phyloP scores from a whole-genome alignment of 1,140 invertebrate species.

The Sminthurinus signatus region DNA sequence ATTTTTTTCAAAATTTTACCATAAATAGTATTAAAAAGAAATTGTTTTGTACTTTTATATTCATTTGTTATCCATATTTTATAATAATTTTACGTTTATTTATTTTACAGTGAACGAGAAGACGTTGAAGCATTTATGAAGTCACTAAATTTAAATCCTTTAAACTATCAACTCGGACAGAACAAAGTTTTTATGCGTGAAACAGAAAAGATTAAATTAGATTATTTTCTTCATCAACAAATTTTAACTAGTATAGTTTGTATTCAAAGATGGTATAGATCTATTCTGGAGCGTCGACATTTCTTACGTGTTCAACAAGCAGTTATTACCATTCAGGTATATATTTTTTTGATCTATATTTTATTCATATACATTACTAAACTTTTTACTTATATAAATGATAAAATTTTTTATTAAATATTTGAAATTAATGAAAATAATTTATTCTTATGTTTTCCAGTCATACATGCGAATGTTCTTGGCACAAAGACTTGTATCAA shows the following conservation, averaged over 20 bases:
- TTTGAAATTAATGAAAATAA: not conserved
- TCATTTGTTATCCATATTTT: not conserved
- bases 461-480: slow-evolving; percentile 61
- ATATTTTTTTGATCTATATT: too few species aligned
- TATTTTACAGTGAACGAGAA: slow-evolving; percentile 56
- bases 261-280: slow-evolving; percentile 87
- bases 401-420: too few species aligned
- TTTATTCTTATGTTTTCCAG: slow-evolving; percentile 42
- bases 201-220: slow-evolving; percentile 86
- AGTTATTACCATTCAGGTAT: slow-evolving; percentile 66
- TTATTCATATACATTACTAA: too few species aligned
- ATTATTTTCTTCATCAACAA: slow-evolving; percentile 84
- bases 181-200: slow-evolving; percentile 91
- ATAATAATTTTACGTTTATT: slow-evolving; percentile 19
- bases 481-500: slow-evolving; percentile 45
- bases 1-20: not conserved
- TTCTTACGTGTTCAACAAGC: slow-evolving; percentile 68
- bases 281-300: slow-evolving; percentile 65
- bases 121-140: slow-evolving; percentile 75
- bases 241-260: slow-evolving; percentile 87
- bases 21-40: not conserved
- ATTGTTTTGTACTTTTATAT: too few species aligned
- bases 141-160: slow-evolving; percentile 69
- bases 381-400: too few species aligned
- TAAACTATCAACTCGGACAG: slow-evolving; percentile 85